A percentile compares a stretch with the other conserved stretches of the same genome.
Evolutionary conservation across 2,888 invertebrate genomes (phyloP).

Genomic region (Xestobium rufovillosum): DNA sequence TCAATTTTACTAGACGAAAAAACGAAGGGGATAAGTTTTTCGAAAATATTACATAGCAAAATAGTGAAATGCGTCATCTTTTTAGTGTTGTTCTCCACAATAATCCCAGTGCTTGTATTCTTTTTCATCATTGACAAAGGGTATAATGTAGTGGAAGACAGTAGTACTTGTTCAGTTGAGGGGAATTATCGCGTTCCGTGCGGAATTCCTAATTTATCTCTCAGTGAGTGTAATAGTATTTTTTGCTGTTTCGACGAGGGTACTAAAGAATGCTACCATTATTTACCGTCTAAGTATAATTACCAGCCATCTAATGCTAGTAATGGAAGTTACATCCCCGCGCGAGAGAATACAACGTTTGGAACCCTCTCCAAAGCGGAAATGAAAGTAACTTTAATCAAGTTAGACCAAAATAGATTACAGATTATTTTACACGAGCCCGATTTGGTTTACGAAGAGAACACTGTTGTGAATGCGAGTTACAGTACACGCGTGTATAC

Average conservation of each 20-base stretch:
- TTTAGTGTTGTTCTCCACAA: slow-evolving; percentile 22
- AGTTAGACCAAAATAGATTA: slow-evolving; percentile 24
- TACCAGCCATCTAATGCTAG: slow-evolving; percentile 23
- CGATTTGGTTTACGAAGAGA: slow-evolving; percentile 11
- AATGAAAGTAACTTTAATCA: slow-evolving; percentile 25
- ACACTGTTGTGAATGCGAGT: slow-evolving; percentile 18
- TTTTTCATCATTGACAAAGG: slow-evolving; percentile 25
- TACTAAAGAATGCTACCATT: slow-evolving; percentile 34
- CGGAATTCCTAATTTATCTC: slow-evolving; percentile 30
- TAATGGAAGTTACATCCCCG: slow-evolving; percentile 10
- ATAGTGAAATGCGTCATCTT: slow-evolving; percentile 19
- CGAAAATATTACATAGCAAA: slow-evolving; percentile 13
- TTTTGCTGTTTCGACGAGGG: slow-evolving; percentile 35
- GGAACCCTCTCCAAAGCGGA: slow-evolving; percentile 19
- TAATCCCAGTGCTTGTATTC: slow-evolving; percentile 27
- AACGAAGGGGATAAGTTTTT: slow-evolving; percentile 6
- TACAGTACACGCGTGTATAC: slow-evolving; percentile 19
- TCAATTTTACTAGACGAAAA: too few species aligned
- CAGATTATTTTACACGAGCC: slow-evolving; percentile 25
- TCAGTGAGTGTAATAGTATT: slow-evolving; percentile 26
- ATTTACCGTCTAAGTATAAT: slow-evolving; percentile 35
- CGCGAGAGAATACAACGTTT: slow-evolving; percentile 25
- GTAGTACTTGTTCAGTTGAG: slow-evolving; percentile 30
- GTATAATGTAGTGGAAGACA: slow-evolving; percentile 13
- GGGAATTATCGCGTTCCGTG: slow-evolving; percentile 32